phyloP scores from a whole-genome alignment of 2,888 invertebrate genomes.

The Gymnosoma rotundatum region DNA sequence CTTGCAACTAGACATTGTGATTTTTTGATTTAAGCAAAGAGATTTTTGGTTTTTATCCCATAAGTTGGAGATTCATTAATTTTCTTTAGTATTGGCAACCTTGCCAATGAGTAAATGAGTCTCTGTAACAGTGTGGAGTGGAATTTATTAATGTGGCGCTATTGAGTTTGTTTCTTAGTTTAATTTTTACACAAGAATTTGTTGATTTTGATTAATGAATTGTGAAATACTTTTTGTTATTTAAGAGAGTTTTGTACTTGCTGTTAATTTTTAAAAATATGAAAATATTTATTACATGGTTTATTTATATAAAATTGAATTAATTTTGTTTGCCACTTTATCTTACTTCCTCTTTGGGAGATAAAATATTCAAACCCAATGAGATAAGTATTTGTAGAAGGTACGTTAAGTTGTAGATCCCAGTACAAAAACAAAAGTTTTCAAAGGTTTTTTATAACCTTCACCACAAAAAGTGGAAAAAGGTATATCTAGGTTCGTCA shows the following conservation, averaged over 20 bases:
- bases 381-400: too few species aligned
- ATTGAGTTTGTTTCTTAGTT: neutral
- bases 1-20: constrained; percentile 45
- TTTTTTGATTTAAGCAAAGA: neutral
- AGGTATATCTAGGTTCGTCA: too few species aligned
- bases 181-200: neutral
- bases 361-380: too few species aligned
- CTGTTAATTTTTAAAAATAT: too few species aligned
- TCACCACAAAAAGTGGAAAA: too few species aligned
- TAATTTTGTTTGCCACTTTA: too few species aligned
- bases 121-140: neutral
- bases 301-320: too few species aligned
- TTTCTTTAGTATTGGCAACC: constrained; percentile 37
- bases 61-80: neutral
- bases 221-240: neutral
- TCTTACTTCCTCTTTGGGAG: too few species aligned
- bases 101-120: constrained; percentile 20
- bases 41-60: neutral
- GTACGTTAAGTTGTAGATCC: too few species aligned
- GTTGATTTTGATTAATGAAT: constrained; percentile 7
- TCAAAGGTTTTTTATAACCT: neutral
- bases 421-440: neutral
- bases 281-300: too few species aligned
- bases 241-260: too few species aligned
- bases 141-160: constrained; percentile 43